Percentiles rank a stretch among this genome's conserved stretches.
Conservation (phyloP, 2,888 invertebrate genomes). For the Scaptomyza caliginosa region DNA sequence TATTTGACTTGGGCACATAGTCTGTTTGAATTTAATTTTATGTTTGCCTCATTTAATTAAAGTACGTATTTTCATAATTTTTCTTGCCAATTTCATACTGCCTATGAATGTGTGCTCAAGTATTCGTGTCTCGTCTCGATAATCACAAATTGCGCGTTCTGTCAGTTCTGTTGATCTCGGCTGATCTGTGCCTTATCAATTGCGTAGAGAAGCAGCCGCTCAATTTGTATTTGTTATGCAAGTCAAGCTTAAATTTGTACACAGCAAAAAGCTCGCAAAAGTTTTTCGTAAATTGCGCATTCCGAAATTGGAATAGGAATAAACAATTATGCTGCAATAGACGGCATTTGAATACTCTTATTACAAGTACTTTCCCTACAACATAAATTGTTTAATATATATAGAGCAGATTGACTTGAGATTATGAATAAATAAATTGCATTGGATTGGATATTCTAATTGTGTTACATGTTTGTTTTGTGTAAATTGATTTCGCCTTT, state of each 20-base stretch:
- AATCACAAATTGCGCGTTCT: constrained; percentile 57
- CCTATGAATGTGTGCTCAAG: constrained; percentile 11
- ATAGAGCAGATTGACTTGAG: too few relatives aligned
- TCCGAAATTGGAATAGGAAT: constrained; percentile 22
- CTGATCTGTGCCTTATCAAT: constrained; percentile 56
- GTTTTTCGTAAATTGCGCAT: constrained; percentile 57
- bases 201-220: constrained; percentile 22
- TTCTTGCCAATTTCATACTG: constrained; percentile 20
- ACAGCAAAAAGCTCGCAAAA: constrained; percentile 10
- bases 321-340: background rate
- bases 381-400: background rate
- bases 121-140: constrained; percentile 41
- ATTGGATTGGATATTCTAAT: too few relatives aligned
- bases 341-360: constrained; percentile 13
- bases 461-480: too few relatives aligned
- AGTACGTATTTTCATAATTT: constrained; percentile 8
- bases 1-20: too few relatives aligned
- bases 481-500: too few relatives aligned
- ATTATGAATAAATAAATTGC: too few relatives aligned
- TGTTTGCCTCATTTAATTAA: constrained; percentile 3
- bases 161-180: constrained; percentile 41
- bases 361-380: too few relatives aligned
- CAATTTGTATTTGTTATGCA: constrained; percentile 70
- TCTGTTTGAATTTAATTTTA: background rate
- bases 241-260: constrained; percentile 55